Evolutionary conservation across 2,888 invertebrate species (phyloP), one percentile per base, ranked within the genome.

Genomic region (Pollenia griseotomentosa): DNA sequence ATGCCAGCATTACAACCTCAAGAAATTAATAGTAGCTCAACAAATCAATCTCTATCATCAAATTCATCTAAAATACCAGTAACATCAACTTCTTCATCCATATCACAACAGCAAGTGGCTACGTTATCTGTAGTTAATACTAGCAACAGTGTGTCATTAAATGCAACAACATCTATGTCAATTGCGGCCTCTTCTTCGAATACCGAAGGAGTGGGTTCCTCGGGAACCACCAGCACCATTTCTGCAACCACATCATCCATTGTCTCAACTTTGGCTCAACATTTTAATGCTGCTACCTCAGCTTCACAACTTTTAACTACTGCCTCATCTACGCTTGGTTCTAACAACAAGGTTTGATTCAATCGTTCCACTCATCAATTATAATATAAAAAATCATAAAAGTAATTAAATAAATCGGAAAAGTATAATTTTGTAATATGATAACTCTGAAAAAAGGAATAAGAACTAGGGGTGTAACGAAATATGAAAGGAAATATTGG

Each of bases 321-420:
- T 3, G 89, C 91, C 42, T 89, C 91, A 57, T 89, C 91, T 19
- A 86, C 89, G 68, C 80, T 89, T 63, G 89, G 85, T 78, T 88
- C 89, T 88, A 91, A 90, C 89, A 92, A 90, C 89, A 92, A 92
- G 92, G 92, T 92, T 92, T 91, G 92, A 90, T 89, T 89, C 42
- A 70, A 63, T 74, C n/a, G 53, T 77, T 66, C 19, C 48, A 70
- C 59, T 70, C 75, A 75, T 53, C 68, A 33, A 14, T 59, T 66
- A 66, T 68, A 82, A 42, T 33, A 16, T 63, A 19, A 1, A 44
- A 55, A 73, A 68, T 51, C 19, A 74, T 48, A 65, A 40, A 9
- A 44, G 7, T 4, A 61, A 12, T 53, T 63, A 83, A 61, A 11
- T 48, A 57, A 70, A 70, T 71, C 70, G 70, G 70, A 61, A 55